phyloP scores from a whole-genome alignment of 2,797 vertebrate species.

The Chloroceryle amazona region DNA sequence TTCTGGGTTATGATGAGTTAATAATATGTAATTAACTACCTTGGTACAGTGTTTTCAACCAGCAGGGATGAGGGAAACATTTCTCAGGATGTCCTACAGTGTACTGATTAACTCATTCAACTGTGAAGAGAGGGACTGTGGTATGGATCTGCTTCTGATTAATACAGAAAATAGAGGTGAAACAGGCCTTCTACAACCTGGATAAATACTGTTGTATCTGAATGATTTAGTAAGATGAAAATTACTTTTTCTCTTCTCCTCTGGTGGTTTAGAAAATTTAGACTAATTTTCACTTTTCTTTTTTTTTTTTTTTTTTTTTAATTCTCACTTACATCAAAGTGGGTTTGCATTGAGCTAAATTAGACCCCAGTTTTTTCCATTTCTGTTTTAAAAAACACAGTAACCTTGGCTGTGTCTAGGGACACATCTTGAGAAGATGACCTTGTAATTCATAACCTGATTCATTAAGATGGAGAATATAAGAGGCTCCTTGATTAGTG shows the following conservation, averaged over 20 bases:
- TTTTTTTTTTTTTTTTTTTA: neutral
- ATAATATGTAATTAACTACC: neutral
- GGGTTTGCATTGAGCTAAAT: neutral
- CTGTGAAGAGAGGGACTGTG: neutral
- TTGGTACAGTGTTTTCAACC: neutral
- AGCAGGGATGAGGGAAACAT: neutral
- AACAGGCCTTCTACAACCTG: neutral
- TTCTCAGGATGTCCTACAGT: neutral
- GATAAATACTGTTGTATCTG: neutral
- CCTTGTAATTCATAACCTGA: slow-evolving; percentile 6
- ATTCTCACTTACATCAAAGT: neutral
- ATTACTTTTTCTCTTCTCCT: neutral
- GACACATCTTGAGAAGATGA: neutral
- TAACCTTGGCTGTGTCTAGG: neutral
- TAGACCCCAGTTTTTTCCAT: neutral
- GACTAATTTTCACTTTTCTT: neutral
- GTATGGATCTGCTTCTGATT: slow-evolving; percentile 3
- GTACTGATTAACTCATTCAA: neutral
- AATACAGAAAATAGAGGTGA: neutral
- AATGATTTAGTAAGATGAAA: neutral
- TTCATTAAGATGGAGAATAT: neutral
- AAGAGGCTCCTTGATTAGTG: neutral
- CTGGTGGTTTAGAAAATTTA: neutral
- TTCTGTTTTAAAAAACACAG: neutral
- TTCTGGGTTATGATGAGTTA: neutral